phyloP scores from a whole-genome alignment of 64 coral and sea anemone species.

The Porites australiensis region DNA sequence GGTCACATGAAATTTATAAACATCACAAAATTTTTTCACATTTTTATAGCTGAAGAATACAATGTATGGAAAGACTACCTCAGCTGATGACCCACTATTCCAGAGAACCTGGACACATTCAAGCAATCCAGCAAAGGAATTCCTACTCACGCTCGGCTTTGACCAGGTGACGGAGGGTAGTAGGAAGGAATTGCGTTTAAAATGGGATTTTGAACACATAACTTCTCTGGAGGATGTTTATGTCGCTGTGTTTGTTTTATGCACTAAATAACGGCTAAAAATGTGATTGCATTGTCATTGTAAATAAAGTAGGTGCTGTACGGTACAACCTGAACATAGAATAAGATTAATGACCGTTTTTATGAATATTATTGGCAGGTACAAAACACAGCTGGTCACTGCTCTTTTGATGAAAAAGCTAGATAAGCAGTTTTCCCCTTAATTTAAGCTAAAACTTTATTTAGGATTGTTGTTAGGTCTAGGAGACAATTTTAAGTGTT shows the following conservation, averaged over 20 bases:
- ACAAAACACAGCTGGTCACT: no score
- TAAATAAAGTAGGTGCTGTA: neutral
- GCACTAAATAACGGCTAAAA: neutral
- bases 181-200: slow-evolving; percentile 58
- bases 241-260: slow-evolving; percentile 84
- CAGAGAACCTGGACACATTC: slow-evolving; percentile 77
- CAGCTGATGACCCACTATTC: slow-evolving; percentile 69
- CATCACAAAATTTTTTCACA: neutral
- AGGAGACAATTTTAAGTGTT: no score
- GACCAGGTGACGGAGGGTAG: slow-evolving; percentile 28
- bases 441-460: no score
- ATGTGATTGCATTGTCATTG: neutral
- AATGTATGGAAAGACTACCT: slow-evolving; percentile 54
- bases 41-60: slow-evolving; percentile 77
- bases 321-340: no score
- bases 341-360: no score
- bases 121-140: slow-evolving; percentile 75
- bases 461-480: no score
- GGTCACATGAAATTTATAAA: no score
- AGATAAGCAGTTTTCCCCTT: no score
- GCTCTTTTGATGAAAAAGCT: no score
- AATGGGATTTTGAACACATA: slow-evolving; percentile 39
- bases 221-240: slow-evolving; percentile 84
- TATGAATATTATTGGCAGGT: no score
- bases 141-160: slow-evolving; percentile 81